Conservation (phyloP, 2,113 vertebrate genomes). For the Hoplias malabaricus region DNA sequence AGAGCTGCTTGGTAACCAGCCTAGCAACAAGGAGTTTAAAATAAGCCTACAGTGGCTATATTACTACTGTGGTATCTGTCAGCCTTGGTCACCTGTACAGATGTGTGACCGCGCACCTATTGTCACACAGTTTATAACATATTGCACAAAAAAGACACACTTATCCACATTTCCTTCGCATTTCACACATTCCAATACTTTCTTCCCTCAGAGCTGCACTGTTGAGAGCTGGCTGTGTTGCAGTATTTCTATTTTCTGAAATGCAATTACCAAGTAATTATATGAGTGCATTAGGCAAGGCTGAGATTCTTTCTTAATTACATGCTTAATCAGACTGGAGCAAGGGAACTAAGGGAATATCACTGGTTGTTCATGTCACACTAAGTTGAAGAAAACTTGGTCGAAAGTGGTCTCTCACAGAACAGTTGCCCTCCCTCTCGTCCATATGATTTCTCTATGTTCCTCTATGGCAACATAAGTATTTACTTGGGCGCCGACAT, state of each 20-base stretch:
- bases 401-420: background rate
- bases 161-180: background rate
- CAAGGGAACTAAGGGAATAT: background rate
- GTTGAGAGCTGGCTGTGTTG: background rate
- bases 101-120: background rate
- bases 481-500: too few relatives aligned
- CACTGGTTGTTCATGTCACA: background rate
- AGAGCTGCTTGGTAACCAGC: conserved; percentile 32
- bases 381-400: background rate
- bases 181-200: background rate
- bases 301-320: conserved; percentile 38
- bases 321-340: conserved; percentile 22
- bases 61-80: conserved; percentile 11
- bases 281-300: conserved; percentile 1
- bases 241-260: conserved; percentile 37
- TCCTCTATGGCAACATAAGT: background rate
- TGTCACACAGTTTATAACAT: background rate
- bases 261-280: conserved; percentile 38
- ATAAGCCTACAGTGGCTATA: conserved; percentile 15
- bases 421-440: background rate
- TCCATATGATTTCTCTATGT: background rate
- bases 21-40: conserved; percentile 44
- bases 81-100: background rate
- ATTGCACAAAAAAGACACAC: background rate
- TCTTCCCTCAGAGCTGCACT: background rate